Conservation (phyloP, 2,113 vertebrate species). For the Semnornis frantzii region DNA sequence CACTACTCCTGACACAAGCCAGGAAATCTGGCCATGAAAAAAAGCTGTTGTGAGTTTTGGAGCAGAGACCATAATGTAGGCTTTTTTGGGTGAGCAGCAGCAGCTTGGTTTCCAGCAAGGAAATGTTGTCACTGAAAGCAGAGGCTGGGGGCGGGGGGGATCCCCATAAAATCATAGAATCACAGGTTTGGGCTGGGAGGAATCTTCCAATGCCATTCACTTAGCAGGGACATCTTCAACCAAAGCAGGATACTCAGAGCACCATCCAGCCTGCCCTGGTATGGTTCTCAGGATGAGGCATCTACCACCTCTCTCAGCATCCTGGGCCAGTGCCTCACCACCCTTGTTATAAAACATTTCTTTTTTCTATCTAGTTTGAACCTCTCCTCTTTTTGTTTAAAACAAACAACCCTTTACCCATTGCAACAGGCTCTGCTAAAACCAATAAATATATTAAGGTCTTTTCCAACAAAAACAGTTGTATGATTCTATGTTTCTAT, state of each 20-base stretch:
- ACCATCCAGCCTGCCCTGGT: no score
- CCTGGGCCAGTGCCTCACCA: background rate
- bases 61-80: background rate
- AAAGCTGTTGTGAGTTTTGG: background rate
- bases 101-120: background rate
- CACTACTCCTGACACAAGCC: no score
- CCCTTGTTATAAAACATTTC: background rate
- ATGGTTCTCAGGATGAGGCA: background rate
- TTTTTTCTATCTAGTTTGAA: background rate
- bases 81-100: background rate
- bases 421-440: background rate
- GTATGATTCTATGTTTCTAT: no score
- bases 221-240: background rate
- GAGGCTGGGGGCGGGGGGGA: background rate
- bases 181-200: background rate
- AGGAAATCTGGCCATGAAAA: background rate
- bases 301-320: background rate
- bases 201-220: background rate
- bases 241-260: background rate
- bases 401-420: background rate
- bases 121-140: background rate
- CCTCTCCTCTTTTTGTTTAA: background rate
- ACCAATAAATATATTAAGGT: background rate
- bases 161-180: background rate
- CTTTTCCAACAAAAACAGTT: no score